These are phyloP conservation scores for Budorcas taxicolor DNA, from an alignment of 2,113 vertebrate species.

Conservation along the genomic window DNA sequence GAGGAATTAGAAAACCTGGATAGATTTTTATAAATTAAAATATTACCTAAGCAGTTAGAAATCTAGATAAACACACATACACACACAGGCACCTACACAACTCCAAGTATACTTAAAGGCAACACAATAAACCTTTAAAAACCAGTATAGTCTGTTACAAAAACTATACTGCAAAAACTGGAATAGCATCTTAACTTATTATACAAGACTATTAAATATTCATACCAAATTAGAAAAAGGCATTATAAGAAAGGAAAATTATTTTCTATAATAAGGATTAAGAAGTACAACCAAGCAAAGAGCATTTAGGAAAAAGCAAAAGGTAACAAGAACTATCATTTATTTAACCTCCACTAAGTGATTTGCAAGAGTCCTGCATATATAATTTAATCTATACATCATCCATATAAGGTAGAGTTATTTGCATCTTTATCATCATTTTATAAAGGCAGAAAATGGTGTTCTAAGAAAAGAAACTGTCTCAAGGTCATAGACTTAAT, in stretches of 20 bases:
- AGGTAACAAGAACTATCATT: background rate
- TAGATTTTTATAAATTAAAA: background rate
- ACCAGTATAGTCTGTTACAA: background rate
- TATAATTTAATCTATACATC: background rate
- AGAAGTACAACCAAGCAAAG: background rate
- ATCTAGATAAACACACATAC: background rate
- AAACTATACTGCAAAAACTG: background rate
- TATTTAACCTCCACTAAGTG: background rate
- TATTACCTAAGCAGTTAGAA: background rate
- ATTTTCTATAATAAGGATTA: background rate
- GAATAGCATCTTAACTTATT: background rate
- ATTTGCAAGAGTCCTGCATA: background rate
- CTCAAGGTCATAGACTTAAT: background rate
- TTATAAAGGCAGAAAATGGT: background rate
- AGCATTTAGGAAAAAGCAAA: background rate
- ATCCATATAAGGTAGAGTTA: background rate
- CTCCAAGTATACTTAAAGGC: background rate
- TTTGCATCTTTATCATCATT: background rate
- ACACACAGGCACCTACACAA: background rate
- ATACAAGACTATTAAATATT: background rate
- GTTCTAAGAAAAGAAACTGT: background rate
- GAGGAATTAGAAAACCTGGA: background rate
- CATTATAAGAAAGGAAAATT: background rate
- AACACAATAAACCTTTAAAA: background rate
- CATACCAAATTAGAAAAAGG: background rate